Base-by-base conservation (phyloP, 2,888 invertebrate genomes). In the Pammene aurita region DNA sequence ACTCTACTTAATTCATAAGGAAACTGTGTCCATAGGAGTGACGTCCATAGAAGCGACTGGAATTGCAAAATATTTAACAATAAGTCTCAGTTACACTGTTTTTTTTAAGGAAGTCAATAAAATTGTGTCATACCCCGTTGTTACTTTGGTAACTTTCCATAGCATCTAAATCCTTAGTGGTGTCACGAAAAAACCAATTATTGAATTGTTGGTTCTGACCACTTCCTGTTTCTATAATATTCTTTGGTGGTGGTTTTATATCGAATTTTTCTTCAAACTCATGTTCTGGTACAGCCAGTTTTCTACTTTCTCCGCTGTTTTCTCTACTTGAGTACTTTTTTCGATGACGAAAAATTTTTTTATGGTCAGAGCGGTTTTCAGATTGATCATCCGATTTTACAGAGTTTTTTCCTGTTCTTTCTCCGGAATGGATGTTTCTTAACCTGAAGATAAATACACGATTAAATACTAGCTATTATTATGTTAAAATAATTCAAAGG, bases 201-300 rank as follows among this genome's bases (percentile, higher is more conserved):
- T 83, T 78, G 57, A 92, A 92, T 52, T 83, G 83, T 41, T 86
- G 79, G 0, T 66, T 60, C 13, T 74, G 77, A 26, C 76, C 76
- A 16, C 77, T 77, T 7, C 61, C 76, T 65, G n/a, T 34, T 34
- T 34, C 54, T 34, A 80, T 83, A 0, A 71, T 35, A 63, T 75
- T 77, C 69, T 93, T 91, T 0, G 87, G 85, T 9, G 93, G 94
- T 5, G 93, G 84, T 79, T 90, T 93, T 4, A 91, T 80, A 79
- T 94, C 94, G 73, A 94, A 94, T 75, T 84, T 93, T 48, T 93
- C 93, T 81, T 94, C 94, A 67, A 94, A 94, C 69, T 94, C 94
- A 71, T 94, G 94, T 72, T 93, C 93, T 0, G 94, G 94, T 69
- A 93, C 82, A 72, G 92, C 90, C 73, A 86, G 81, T 67, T 81